phyloP scores from a whole-genome alignment of 2,888 invertebrate genomes.

The Polymixis lichenea region DNA sequence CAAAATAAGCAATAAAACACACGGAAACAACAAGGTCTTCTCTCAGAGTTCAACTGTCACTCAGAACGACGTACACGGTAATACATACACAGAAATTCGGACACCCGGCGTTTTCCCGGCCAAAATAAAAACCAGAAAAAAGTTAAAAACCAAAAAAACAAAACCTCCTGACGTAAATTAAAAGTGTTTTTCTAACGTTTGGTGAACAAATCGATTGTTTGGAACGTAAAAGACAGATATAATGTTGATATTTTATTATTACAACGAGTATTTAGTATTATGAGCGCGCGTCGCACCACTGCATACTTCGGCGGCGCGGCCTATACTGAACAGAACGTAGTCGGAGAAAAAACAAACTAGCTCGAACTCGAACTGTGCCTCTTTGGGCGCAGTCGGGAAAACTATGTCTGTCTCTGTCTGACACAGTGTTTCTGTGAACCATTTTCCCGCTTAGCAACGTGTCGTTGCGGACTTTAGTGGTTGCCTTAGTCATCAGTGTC shows the following conservation, averaged over 20 bases:
- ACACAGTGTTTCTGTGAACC: conserved; percentile 68
- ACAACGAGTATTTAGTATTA: conserved; percentile 70
- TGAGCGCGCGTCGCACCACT: conserved; percentile 72
- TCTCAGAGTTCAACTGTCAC: conserved; percentile 75
- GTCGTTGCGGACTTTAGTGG: conserved; percentile 63
- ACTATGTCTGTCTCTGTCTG: conserved; percentile 75
- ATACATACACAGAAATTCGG: conserved; percentile 72
- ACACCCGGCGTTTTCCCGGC: conserved; percentile 86
- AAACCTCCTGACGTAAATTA: conserved; percentile 64
- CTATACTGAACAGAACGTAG: conserved; percentile 78
- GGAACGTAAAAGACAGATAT: conserved; percentile 69
- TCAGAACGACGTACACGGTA: conserved; percentile 75
- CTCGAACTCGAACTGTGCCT: conserved; percentile 71
- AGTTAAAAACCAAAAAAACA: conserved; percentile 72
- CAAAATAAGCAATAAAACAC: conserved; percentile 73
- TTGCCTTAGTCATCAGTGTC: conserved; percentile 72
- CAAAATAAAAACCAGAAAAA: conserved; percentile 77
- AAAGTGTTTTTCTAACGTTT: conserved; percentile 61
- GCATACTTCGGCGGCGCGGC: conserved; percentile 80
- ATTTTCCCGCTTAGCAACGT: conserved; percentile 73
- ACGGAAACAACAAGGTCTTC: conserved; percentile 65
- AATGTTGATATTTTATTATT: conserved; percentile 69
- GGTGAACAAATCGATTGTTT: conserved; percentile 51
- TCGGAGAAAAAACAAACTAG: conserved; percentile 80
- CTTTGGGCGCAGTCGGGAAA: conserved; percentile 81